Conservation (phyloP, 2,797 vertebrate genomes). For the Zalophus californianus region DNA sequence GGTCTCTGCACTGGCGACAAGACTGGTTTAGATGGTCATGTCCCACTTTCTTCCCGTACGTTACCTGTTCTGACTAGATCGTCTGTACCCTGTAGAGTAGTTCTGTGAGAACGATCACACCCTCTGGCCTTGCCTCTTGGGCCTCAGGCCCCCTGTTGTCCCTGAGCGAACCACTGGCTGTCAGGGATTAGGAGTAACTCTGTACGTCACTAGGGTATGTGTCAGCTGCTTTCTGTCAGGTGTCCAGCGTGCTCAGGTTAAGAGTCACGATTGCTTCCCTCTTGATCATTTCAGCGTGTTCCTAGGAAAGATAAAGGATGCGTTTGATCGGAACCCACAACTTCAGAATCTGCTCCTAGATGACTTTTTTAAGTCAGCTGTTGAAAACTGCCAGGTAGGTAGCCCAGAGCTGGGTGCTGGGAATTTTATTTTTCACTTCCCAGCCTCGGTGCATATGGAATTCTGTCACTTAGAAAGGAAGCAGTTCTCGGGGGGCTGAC, state of each 20-base stretch:
- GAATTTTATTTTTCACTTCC: background rate
- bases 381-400: conserved; percentile 95
- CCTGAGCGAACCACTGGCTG: accelerated
- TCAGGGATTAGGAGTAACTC: background rate
- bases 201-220: accelerated
- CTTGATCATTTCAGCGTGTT: conserved; percentile 91
- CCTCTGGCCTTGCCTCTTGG: background rate
- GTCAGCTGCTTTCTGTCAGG: background rate
- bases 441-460: background rate
- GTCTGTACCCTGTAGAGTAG: background rate
- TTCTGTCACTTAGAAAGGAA: accelerated
- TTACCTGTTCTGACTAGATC: background rate
- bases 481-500: background rate
- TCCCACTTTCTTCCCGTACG: background rate
- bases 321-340: conserved; percentile 93
- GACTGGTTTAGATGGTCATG: background rate
- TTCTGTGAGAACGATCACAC: accelerated
- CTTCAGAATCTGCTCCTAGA: conserved; percentile 96
- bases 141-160: background rate
- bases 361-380: conserved; percentile 94
- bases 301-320: conserved; percentile 98
- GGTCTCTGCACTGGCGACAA: background rate
- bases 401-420: background rate
- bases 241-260: background rate
- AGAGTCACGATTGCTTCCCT: background rate